These are phyloP conservation scores for Heliconius melpomene DNA, from an alignment of 1,140 invertebrate genomes.

Conservation along the genomic window DNA sequence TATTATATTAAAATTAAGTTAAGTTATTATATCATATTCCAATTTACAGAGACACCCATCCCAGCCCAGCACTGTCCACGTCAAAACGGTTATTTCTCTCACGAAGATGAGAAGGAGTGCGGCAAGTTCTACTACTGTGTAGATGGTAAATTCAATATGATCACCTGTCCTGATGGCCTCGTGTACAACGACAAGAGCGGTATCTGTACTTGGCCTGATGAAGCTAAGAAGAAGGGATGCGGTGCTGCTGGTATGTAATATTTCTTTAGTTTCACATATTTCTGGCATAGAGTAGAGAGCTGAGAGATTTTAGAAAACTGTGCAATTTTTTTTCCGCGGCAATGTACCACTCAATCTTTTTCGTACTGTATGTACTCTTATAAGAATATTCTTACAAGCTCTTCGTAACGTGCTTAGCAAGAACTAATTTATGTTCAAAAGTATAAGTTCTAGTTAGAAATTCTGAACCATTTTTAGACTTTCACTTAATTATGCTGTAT, in stretches of 20 bases:
- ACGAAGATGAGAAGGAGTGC: constrained; percentile 89
- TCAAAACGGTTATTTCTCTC: constrained; percentile 93
- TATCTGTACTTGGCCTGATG: constrained; percentile 95
- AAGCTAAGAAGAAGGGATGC: constrained; percentile 92
- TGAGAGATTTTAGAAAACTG: no score
- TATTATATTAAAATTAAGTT: no score
- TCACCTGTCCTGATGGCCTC: constrained; percentile 92
- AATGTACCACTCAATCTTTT: no score
- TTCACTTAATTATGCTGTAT: no score
- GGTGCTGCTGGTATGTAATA: constrained; percentile 85
- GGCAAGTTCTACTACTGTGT: constrained; percentile 96
- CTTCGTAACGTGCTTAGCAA: no score
- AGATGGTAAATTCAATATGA: constrained; percentile 93
- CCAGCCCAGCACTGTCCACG: constrained; percentile 89
- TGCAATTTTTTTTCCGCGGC: no score
- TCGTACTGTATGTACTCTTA: no score
- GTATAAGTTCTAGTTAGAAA: no score
- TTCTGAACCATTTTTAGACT: no score
- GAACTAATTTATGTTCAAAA: no score
- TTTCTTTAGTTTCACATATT: neutral
- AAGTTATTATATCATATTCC: constrained; percentile 24
- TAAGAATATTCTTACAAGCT: no score
- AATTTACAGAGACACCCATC: constrained; percentile 86
- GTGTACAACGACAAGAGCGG: constrained; percentile 94
- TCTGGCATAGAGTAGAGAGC: neutral